Percentiles rank a stretch among this genome's conserved stretches.
Evolutionary conservation across 1,140 invertebrate species (phyloP).

Genomic region (Uloborus diversus): DNA sequence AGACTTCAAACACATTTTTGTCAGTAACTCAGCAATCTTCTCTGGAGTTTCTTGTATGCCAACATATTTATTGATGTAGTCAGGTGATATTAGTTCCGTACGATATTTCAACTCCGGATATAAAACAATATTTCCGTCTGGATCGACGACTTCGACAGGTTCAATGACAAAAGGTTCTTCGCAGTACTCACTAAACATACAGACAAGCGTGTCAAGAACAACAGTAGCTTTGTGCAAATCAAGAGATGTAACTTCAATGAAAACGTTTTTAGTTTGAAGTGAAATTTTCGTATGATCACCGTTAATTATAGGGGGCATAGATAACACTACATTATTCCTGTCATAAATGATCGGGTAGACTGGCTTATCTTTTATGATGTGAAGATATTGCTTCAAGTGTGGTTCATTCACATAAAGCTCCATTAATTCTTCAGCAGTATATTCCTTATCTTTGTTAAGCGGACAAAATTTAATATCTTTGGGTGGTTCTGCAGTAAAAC

Average conservation of each 20-base stretch:
- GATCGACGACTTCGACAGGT: slow-evolving; percentile 73
- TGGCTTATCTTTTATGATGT: slow-evolving; percentile 91
- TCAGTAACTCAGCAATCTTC: slow-evolving; percentile 78
- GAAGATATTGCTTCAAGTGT: slow-evolving; percentile 94
- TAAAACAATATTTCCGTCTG: slow-evolving; percentile 51
- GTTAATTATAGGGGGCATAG: slow-evolving; percentile 98
- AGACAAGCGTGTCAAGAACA: slow-evolving; percentile 92
- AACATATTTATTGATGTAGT: slow-evolving; percentile 82
- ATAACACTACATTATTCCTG: slow-evolving; percentile 87
- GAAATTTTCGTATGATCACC: slow-evolving; percentile 95
- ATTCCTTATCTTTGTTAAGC: slow-evolving; percentile 88
- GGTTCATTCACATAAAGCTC: slow-evolving; percentile 89
- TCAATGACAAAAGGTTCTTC: slow-evolving; percentile 80
- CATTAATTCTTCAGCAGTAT: slow-evolving; percentile 86
- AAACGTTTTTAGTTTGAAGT: slow-evolving; percentile 93
- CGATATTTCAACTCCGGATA: slow-evolving; percentile 84
- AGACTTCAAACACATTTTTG: slow-evolving; percentile 84
- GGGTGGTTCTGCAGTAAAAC: slow-evolving; percentile 89
- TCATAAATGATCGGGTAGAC: slow-evolving; percentile 97
- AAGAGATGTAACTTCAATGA: slow-evolving; percentile 97
- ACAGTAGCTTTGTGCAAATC: slow-evolving; percentile 93
- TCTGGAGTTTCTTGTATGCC: slow-evolving; percentile 81
- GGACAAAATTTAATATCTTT: slow-evolving; percentile 90
- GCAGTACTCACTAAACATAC: slow-evolving; percentile 94
- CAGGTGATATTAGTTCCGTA: slow-evolving; percentile 74